Percentiles rank a stretch among this genome's conserved stretches.
phyloP scores from a whole-genome alignment of 2,888 invertebrate genomes.

The Caenorhabditis becei region DNA sequence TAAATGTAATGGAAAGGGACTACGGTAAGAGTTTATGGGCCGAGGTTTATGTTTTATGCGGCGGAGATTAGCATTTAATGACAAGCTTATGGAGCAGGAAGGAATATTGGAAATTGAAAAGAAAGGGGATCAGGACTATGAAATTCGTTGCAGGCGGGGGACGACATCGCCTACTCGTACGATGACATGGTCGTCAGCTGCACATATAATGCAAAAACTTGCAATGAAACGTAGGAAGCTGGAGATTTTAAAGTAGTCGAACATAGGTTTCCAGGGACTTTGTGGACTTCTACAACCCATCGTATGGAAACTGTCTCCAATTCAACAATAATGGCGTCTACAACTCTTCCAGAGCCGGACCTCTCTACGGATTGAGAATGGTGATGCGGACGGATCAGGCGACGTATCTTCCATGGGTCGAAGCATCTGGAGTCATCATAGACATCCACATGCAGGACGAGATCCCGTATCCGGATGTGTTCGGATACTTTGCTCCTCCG shows the following conservation, averaged over 20 bases:
- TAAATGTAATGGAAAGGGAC: background rate
- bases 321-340: slow-evolving; percentile 64
- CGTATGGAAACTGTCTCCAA: slow-evolving; percentile 67
- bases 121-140: background rate
- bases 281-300: slow-evolving; percentile 79
- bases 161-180: slow-evolving; percentile 69
- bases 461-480: slow-evolving; percentile 69
- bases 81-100: background rate
- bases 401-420: slow-evolving; percentile 80
- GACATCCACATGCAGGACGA: slow-evolving; percentile 80
- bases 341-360: slow-evolving; percentile 79
- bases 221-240: slow-evolving; percentile 70
- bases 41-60: background rate
- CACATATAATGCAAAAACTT: slow-evolving; percentile 77
- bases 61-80: background rate
- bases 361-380: slow-evolving; percentile 81
- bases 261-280: slow-evolving; percentile 81
- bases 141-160: slow-evolving; percentile 15
- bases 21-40: slow-evolving; percentile 5
- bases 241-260: background rate
- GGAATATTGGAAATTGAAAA: no score
- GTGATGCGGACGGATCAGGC: slow-evolving; percentile 72
- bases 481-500: slow-evolving; percentile 75
- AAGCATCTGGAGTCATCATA: slow-evolving; percentile 82
- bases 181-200: slow-evolving; percentile 79